These are phyloP conservation scores for Cantharis rufa DNA, from an alignment of 2,888 invertebrate species.

Conservation along the genomic window DNA sequence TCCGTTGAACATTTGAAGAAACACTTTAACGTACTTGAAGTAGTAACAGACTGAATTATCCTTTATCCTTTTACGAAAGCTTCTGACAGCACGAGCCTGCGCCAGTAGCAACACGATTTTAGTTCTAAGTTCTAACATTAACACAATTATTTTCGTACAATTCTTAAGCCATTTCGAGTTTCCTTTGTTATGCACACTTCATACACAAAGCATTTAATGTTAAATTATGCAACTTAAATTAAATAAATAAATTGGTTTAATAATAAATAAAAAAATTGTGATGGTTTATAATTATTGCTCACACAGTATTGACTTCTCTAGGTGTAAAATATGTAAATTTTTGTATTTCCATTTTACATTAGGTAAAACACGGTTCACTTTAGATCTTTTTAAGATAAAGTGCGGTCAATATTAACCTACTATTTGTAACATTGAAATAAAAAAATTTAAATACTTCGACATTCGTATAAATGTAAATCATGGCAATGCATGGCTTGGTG, in stretches of 20 bases:
- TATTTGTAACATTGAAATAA: background rate
- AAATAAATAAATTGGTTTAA: background rate
- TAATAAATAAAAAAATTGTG: background rate
- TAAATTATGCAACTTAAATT: background rate
- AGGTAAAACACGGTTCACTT: background rate
- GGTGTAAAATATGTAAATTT: background rate
- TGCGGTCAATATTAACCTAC: background rate
- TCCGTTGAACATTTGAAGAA: background rate
- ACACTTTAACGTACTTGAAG: slow-evolving; percentile 1
- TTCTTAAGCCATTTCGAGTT: background rate
- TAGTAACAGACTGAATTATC: slow-evolving; percentile 21
- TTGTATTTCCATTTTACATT: background rate
- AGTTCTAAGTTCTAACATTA: slow-evolving; percentile 13
- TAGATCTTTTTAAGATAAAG: background rate
- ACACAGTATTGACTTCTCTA: background rate
- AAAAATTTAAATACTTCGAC: background rate
- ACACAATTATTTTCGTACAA: slow-evolving; percentile 22
- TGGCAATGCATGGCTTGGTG: background rate
- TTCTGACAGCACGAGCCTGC: slow-evolving; percentile 15
- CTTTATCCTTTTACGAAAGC: slow-evolving; percentile 14
- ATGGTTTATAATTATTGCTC: background rate
- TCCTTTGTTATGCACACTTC: background rate
- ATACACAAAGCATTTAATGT: background rate
- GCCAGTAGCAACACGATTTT: slow-evolving; percentile 14
- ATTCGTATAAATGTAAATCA: background rate